phyloP scores from a whole-genome alignment of 2,797 vertebrate genomes.

The Rhyacichthys aspro region DNA sequence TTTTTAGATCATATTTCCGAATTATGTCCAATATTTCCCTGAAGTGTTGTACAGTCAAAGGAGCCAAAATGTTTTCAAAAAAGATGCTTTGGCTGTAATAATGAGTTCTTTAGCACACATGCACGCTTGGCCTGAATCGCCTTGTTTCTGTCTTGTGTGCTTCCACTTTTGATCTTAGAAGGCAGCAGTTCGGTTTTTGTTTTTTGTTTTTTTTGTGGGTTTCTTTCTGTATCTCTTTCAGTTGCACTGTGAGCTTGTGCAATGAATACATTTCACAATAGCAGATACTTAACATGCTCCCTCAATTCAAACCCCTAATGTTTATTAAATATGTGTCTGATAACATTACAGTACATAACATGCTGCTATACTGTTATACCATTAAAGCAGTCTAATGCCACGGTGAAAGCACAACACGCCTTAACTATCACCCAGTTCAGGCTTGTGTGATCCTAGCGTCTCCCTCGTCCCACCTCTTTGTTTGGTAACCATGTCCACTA shows the following conservation, averaged over 20 bases:
- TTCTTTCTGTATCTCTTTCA: neutral
- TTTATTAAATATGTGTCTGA: too few species aligned
- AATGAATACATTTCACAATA: neutral
- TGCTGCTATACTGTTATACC: too few species aligned
- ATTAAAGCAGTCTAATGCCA: neutral
- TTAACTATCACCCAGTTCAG: constrained; percentile 36
- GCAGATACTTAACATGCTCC: neutral
- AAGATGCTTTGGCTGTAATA: constrained; percentile 20
- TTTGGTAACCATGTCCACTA: constrained; percentile 46
- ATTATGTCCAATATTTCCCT: constrained; percentile 26
- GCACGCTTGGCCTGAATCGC: constrained; percentile 20
- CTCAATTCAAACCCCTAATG: too few species aligned
- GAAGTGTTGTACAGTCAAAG: constrained; percentile 23
- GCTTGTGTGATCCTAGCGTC: constrained; percentile 12
- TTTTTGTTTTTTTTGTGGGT: neutral
- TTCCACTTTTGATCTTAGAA: constrained; percentile 10
- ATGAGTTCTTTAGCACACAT: constrained; percentile 4
- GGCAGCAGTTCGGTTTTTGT: neutral
- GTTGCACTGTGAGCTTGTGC: too few species aligned
- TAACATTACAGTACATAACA: too few species aligned
- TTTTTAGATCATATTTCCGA: constrained; percentile 49
- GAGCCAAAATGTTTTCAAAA: constrained; percentile 26
- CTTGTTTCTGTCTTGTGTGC: constrained; percentile 16
- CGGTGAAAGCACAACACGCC: constrained; percentile 14
- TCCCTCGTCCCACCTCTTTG: constrained; percentile 19